Evolutionary conservation across 2,113 vertebrate genomes (phyloP).

Genomic region (Coturnix japonica): DNA sequence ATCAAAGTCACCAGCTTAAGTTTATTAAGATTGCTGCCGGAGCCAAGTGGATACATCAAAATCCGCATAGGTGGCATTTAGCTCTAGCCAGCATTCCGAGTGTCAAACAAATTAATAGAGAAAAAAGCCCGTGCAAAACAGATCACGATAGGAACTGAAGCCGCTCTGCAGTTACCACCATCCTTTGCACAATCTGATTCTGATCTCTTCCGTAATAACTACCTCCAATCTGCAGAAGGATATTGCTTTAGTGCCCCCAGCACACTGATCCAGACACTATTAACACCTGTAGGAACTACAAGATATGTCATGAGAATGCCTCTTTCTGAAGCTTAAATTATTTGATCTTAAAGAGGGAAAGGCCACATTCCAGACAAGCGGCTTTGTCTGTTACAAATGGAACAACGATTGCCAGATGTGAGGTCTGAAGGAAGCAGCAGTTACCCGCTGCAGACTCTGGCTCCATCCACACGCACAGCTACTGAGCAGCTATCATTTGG

Average conservation of each 20-base stretch:
- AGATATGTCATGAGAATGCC: slow-evolving; percentile 51
- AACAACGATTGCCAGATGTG: slow-evolving; percentile 56
- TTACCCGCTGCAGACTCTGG: slow-evolving; percentile 14
- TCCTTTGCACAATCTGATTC: neutral
- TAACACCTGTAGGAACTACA: slow-evolving; percentile 66
- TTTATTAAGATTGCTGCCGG: neutral
- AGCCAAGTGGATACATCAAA: neutral
- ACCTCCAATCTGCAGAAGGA: slow-evolving; percentile 45
- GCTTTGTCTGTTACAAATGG: slow-evolving; percentile 58
- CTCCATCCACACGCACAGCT: neutral
- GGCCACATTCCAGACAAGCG: slow-evolving; percentile 63
- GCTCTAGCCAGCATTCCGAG: neutral
- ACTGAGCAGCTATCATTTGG: neutral
- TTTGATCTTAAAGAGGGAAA: slow-evolving; percentile 65
- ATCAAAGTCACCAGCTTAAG: neutral
- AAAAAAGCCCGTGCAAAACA: neutral
- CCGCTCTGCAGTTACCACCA: neutral
- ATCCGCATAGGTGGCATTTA: neutral
- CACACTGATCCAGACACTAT: slow-evolving; percentile 65
- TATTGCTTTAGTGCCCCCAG: slow-evolving; percentile 67
- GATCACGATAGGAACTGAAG: neutral
- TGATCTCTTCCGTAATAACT: slow-evolving; percentile 55
- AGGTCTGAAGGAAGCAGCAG: slow-evolving; percentile 37
- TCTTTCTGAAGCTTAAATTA: slow-evolving; percentile 64
- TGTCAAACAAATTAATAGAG: neutral